Percentiles rank a stretch among this genome's conserved stretches.
phyloP scores from a whole-genome alignment of 2,888 invertebrate genomes.

The Hypselothyrea guttata region DNA sequence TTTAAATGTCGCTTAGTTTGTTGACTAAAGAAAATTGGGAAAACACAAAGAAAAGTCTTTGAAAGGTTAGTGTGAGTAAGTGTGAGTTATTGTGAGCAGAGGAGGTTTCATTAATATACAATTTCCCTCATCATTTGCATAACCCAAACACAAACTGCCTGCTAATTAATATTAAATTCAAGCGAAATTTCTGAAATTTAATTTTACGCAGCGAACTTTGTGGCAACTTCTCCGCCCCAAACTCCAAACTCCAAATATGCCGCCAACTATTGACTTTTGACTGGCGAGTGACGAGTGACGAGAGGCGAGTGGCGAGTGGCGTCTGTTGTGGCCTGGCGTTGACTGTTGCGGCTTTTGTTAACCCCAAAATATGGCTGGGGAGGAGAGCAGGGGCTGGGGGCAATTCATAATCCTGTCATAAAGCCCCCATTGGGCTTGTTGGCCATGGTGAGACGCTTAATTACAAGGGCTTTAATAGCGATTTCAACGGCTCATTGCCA shows the following conservation, averaged over 20 bases:
- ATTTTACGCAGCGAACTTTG: conserved; percentile 57
- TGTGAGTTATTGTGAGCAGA: conserved; percentile 1
- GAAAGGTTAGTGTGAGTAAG: too few relatives aligned
- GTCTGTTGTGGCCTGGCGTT: conserved; percentile 33
- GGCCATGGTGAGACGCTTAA: conserved; percentile 74
- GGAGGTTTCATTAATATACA: conserved; percentile 58
- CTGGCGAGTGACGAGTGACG: conserved; percentile 29
- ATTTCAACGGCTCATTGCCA: conserved; percentile 79
- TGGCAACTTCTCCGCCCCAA: conserved; percentile 2
- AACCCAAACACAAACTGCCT: conserved; percentile 55
- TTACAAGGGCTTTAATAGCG: conserved; percentile 79
- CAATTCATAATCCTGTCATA: conserved; percentile 79
- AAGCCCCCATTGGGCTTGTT: conserved; percentile 40
- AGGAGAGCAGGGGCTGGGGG: conserved; percentile 31
- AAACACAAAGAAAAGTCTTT: too few relatives aligned
- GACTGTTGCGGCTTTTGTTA: conserved; percentile 69
- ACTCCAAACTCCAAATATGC: conserved; percentile 21
- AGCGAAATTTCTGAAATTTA: conserved; percentile 63
- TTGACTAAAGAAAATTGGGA: background rate
- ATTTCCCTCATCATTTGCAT: conserved; percentile 58
- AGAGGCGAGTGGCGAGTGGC: conserved; percentile 29
- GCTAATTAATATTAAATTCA: conserved; percentile 75
- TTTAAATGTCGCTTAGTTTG: conserved; percentile 73
- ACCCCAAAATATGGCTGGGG: conserved; percentile 47
- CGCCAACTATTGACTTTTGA: conserved; percentile 75